A percentile compares a stretch with the other conserved stretches of the same genome.
phyloP scores from a whole-genome alignment of 1,140 invertebrate species.

The Camponotus pennsylvanicus region DNA sequence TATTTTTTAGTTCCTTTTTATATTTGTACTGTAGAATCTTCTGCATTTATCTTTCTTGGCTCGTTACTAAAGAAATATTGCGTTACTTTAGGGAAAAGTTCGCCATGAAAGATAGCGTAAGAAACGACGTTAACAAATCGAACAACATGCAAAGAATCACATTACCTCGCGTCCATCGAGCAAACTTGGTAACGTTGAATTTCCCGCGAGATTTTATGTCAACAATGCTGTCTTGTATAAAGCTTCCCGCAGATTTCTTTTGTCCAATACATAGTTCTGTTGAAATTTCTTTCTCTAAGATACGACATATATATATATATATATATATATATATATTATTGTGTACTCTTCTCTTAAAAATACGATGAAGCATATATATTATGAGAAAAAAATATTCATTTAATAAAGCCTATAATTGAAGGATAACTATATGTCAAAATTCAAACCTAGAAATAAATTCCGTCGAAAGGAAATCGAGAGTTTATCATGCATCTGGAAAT shows the following conservation, averaged over 20 bases:
- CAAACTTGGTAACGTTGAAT: conserved; percentile 13
- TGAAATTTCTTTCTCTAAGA: not conserved
- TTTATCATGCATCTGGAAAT: conserved; percentile 3
- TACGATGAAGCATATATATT: not conserved
- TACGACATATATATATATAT: not conserved
- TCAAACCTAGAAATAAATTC: not conserved
- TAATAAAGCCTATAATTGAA: not conserved
- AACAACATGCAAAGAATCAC: conserved; percentile 29
- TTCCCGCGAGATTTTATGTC: conserved; percentile 21
- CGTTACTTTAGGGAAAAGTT: not conserved
- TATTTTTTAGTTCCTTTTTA: not conserved
- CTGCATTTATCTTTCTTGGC: not conserved
- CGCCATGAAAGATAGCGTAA: not conserved
- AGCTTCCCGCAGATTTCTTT: not conserved
- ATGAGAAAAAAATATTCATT: not conserved
- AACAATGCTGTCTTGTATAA: not conserved
- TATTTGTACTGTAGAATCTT: not conserved
- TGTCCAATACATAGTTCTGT: not conserved
- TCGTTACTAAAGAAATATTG: not conserved
- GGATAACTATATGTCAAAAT: not conserved
- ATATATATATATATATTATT: no score
- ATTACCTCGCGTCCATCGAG: not conserved
- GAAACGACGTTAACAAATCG: conserved; percentile 21
- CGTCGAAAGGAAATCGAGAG: conserved; percentile 11
- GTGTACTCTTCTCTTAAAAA: not conserved